These are phyloP conservation scores for Asarcornis scutulata DNA, from an alignment of 2,113 vertebrate species.

Conservation along the genomic window DNA sequence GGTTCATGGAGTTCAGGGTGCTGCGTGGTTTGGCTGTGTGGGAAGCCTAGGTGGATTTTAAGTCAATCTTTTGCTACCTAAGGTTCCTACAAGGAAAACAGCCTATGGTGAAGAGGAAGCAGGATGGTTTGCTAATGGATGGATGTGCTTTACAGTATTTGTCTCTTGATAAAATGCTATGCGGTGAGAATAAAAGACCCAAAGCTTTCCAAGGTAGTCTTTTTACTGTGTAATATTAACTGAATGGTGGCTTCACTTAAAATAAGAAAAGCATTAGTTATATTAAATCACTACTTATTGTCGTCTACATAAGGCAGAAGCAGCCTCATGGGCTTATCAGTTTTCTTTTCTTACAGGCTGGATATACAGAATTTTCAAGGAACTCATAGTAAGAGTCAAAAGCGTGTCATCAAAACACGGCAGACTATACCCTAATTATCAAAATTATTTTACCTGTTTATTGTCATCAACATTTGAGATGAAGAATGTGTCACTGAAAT, in stretches of 20 bases:
- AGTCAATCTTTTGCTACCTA: not conserved
- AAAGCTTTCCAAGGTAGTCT: not conserved
- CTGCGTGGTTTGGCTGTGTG: not conserved
- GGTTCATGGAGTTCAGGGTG: not conserved
- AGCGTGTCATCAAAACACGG: not conserved
- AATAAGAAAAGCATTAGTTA: not conserved
- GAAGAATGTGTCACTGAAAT: not conserved
- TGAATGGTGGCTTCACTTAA: not conserved
- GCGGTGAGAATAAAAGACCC: not conserved
- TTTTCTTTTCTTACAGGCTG: not conserved
- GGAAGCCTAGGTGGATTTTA: not conserved
- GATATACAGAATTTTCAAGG: not conserved
- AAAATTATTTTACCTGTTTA: conserved; percentile 46
- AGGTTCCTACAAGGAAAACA: not conserved
- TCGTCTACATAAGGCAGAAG: conserved; percentile 51
- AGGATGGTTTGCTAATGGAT: not conserved
- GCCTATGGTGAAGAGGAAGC: not conserved
- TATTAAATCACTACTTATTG: not conserved
- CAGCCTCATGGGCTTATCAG: not conserved
- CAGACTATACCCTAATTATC: not conserved
- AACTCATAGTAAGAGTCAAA: conserved; percentile 14
- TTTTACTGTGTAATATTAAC: not conserved
- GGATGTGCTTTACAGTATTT: not conserved
- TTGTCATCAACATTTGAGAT: not conserved
- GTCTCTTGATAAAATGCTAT: not conserved